These are phyloP conservation scores for Agrochola litura DNA, from an alignment of 2,888 invertebrate species.

Conservation along the genomic window DNA sequence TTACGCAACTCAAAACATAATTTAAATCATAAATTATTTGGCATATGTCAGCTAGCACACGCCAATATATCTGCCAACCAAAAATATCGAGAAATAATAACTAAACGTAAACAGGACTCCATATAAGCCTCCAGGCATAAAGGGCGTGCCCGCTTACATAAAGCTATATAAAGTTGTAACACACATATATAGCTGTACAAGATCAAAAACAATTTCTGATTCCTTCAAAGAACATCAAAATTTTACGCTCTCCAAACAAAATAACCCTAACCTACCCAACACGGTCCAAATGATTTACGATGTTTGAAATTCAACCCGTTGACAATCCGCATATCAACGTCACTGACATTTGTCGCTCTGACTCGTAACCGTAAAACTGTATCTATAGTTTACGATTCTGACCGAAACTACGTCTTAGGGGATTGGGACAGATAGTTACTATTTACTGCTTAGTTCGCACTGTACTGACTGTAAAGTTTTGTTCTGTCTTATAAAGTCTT, in stretches of 20 bases:
- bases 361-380: constrained; percentile 21
- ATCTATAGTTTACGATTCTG: constrained; percentile 30
- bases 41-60: no score
- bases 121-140: no score
- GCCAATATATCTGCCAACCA: no score
- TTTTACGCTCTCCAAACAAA: neutral
- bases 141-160: no score
- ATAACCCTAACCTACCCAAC: neutral
- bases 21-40: no score
- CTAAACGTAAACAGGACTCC: no score
- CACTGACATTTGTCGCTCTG: constrained; percentile 38
- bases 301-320: constrained; percentile 27
- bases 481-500: neutral
- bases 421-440: neutral
- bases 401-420: constrained; percentile 14
- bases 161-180: no score
- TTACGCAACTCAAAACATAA: no score
- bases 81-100: no score
- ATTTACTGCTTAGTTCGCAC: constrained; percentile 17
- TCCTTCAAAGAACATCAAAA: neutral
- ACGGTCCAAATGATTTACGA: constrained; percentile 23
- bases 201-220: neutral
- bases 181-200: no score
- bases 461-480: constrained; percentile 1
- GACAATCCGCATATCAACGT: constrained; percentile 12